Base-by-base conservation (phyloP, 2,797 vertebrate species). In the Mus spretus region DNA sequence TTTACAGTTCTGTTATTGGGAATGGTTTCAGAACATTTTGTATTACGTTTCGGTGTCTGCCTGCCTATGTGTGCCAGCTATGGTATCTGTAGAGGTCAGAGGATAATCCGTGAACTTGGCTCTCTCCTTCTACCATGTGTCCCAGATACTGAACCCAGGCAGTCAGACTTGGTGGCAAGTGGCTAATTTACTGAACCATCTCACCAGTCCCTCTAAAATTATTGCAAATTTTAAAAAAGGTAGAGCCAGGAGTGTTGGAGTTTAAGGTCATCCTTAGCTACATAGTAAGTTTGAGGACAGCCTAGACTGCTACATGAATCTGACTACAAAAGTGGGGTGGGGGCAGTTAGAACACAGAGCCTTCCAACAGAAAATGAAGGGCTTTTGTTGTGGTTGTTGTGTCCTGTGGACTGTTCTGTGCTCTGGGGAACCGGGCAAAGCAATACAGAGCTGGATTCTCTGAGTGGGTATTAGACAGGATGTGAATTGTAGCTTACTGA, bases 401-500 rank as follows among this genome's bases (percentile, higher is more conserved):
- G 24, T 65, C 59, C 10, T 44, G 63, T 82, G 20, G 75, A 82
- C 93, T 55, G 85, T 80, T 80, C 47, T 3, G 86, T 84, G 47
- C 70, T 24, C 4, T 20, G 78, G 72, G 75, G 80, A 6, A 19
- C 4, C 2, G 91, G 82, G 1, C 0, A 91, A 74, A 53, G 82
- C 87, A 26, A 2, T 0, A 26, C 81, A 92, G 53, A 75, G 95
- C 95, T 93, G 44, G 65, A n/a, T 78, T 90, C 91, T 97, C 87
- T 94, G 74, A 77, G 82, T 87, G 89, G 93, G 34, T 95, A 92
- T 82, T 81, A 93, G 95, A 77, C 93, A 86, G 95, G 92, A 94
- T 95, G 93, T 78, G 91, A 98, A 86, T 70, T 96, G 96, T 81
- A 97, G 95, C 91, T 86, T 90, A 96, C 65, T 75, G 88, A 98